A percentile compares a stretch with the other conserved stretches of the same genome.
phyloP scores from a whole-genome alignment of 2,888 invertebrate species.

The Drosophila macrospina region DNA sequence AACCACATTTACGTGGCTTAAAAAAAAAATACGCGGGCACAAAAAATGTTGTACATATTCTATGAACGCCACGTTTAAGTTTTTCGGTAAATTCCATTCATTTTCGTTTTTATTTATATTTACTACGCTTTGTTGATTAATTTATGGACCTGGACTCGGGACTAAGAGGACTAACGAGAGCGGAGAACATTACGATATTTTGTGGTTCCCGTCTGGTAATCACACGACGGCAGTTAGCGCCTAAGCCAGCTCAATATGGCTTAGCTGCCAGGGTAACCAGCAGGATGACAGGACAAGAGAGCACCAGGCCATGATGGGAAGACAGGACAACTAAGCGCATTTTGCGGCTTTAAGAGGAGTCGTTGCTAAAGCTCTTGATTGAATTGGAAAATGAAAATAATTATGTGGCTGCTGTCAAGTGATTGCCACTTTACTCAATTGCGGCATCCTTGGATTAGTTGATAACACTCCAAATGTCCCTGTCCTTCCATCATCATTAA shows the following conservation, averaged over 20 bases:
- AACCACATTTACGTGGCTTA: constrained; percentile 74
- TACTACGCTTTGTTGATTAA: constrained; percentile 63
- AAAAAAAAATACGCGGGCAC: constrained; percentile 44
- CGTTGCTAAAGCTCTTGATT: constrained; percentile 61
- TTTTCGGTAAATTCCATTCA: constrained; percentile 10
- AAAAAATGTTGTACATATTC: constrained; percentile 19
- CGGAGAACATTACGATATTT: constrained; percentile 39
- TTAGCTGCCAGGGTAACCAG: constrained; percentile 54
- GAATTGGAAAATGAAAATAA: constrained; percentile 75
- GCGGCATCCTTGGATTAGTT: constrained; percentile 23
- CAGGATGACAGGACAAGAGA: constrained; percentile 8
- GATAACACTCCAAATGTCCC: constrained; percentile 15
- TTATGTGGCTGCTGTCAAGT: constrained; percentile 64
- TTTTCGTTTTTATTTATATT: constrained; percentile 15
- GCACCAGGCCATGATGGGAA: neutral
- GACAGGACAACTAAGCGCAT: constrained; percentile 44
- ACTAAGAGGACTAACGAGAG: constrained; percentile 2
- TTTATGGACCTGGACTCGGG: constrained; percentile 55
- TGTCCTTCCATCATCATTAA: constrained; percentile 15
- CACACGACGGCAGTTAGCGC: constrained; percentile 73
- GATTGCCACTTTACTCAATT: constrained; percentile 44
- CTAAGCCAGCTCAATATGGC: constrained; percentile 77
- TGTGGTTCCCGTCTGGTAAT: constrained; percentile 54
- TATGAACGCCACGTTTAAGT: constrained; percentile 13
- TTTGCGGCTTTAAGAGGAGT: constrained; percentile 44